phyloP scores from a whole-genome alignment of 2,888 invertebrate species.

The Trachelus tabidus region DNA sequence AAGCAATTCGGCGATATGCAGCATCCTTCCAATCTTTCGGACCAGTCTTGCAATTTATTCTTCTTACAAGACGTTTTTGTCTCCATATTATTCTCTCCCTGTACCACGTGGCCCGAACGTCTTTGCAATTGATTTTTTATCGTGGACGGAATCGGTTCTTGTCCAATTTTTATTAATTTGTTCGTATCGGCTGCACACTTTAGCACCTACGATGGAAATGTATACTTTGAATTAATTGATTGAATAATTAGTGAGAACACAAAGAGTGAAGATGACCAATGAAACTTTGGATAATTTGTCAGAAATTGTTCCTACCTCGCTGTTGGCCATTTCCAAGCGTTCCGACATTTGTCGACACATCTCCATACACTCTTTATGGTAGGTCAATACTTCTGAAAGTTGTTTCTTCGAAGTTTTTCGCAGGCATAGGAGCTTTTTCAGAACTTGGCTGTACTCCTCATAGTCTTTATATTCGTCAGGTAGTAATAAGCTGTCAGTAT shows the following conservation, averaged over 20 bases:
- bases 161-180: too few species aligned
- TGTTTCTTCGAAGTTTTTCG: neutral
- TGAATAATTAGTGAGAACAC: too few species aligned
- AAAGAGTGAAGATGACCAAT: too few species aligned
- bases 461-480: neutral
- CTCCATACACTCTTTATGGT: neutral
- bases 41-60: neutral
- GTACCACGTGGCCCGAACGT: neutral
- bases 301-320: neutral
- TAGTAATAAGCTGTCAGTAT: too few species aligned
- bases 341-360: neutral
- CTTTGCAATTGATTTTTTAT: too few species aligned
- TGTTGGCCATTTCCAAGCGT: neutral
- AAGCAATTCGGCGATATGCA: neutral
- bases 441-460: neutral
- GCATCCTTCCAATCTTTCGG: neutral
- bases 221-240: too few species aligned
- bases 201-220: too few species aligned
- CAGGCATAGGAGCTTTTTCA: neutral
- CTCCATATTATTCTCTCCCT: neutral
- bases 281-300: too few species aligned
- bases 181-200: too few species aligned
- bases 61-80: too few species aligned
- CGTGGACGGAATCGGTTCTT: too few species aligned
- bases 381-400: neutral